Base-by-base conservation (phyloP, 2,888 invertebrate genomes). In the Ctena decussata region DNA sequence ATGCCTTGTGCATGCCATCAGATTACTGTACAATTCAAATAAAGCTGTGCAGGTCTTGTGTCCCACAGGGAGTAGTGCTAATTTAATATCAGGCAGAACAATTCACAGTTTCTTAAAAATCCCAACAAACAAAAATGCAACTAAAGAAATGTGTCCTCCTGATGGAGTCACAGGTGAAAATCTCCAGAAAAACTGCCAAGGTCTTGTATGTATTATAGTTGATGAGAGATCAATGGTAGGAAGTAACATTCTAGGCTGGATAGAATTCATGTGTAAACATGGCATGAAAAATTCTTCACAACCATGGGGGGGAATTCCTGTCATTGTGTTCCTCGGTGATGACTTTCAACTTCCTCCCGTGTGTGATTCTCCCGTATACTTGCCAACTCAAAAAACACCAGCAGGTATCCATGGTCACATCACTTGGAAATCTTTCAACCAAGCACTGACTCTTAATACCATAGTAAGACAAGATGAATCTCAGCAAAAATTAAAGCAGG, bases 341-440 rank as follows among this genome's bases (percentile, higher is more conserved):
- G 91, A 89, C 74, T 76, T 85, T 39, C 87, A 91, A 57, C 77
- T 89, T 24, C 89, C 88, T 77, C 90, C 88, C 53, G 91, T 91
- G 18, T 53, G 41, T 60, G 90, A 90, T 74, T 74, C 76, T 37
- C 91, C 86, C 35, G 82, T 89, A n/a, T 89, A 89, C 24, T 35
- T 44, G 18, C 53, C 12, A 11, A 46, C 24, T 27, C 11, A 21
- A 18, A 65, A 53, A 35, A 15, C 32, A 3, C 39, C 35, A n/a
- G 74, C 74, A n/a, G 53, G 53, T 21, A 3, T 74, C 5, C 72
- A 72, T 41, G 72, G 72, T 6, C 30, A 41, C 24, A 18, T 79
- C 15, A 60, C 75, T n/a, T 83, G 83, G 83, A 30, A 75, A 75
- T 74, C 65, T 0, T 83, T 83, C 30, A 35, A 49, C 1, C 69